Base-by-base conservation (phyloP, 2,888 invertebrate species). In the Ephialtes manifestator region DNA sequence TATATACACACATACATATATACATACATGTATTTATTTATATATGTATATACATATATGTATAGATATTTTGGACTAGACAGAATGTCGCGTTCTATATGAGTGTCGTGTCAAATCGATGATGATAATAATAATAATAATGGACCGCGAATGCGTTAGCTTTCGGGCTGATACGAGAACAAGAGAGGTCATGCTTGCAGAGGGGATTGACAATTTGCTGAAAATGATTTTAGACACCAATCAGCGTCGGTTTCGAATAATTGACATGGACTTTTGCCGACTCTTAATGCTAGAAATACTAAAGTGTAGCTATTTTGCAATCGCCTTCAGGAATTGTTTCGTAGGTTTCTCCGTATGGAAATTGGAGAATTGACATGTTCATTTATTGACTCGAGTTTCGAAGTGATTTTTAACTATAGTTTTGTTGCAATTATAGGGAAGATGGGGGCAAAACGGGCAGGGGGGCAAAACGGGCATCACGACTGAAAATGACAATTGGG, bases 91-190 rank as follows among this genome's bases (percentile, higher is more conserved):
- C 51, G 63, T 18, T 39, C 20, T 39, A 20, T 39, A 68, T 67
- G 39, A 67, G 18, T 60, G 13, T n/a, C 31, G 53, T 39, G 35
- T 70, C 48, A n/a, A 70, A 81, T 81, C 68, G 67, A 75, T 67
- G 67, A 75, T 60, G 24, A 74, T 63, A 63, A 80, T 75, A 46
- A 81, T 81, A 74, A 74, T 39, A 67, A 74, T 81, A 53, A 80
- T 71, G 28, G 60, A 53, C 43, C 71, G 77, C 58, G 48, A 55
- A 76, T 35, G 31, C 13, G 18, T 28, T 35, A 53, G 39, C 24
- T 51, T 51, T 43, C 20, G 28, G 51, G 15, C 43, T 4, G 20
- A 65, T 51, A 63, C 18, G 24, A 18, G 18, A 20, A 65, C 35
- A 51, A 11, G 65, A 67, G 60, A n/a, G 43, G 65, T 20, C 13